phyloP scores from a whole-genome alignment of 2,113 vertebrate species.

The Gorsachius goisagi region DNA sequence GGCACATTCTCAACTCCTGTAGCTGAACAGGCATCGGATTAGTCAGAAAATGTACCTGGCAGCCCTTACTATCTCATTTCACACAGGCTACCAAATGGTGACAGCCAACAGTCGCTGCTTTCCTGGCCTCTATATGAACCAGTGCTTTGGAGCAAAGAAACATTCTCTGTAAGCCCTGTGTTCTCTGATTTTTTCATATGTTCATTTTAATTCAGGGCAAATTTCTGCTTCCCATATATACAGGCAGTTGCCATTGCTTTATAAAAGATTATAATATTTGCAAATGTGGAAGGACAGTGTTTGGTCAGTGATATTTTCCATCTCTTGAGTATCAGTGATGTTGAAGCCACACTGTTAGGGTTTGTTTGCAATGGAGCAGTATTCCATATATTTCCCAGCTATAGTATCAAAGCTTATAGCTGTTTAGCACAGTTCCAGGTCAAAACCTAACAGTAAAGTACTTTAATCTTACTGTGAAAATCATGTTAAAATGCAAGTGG shows the following conservation, averaged over 20 bases:
- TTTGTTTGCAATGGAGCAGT: not conserved
- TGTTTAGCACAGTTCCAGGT: not conserved
- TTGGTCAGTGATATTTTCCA: not conserved
- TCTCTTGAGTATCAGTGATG: not conserved
- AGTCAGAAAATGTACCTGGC: conserved; percentile 14
- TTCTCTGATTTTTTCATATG: not conserved
- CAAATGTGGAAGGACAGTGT: not conserved
- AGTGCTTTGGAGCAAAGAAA: not conserved
- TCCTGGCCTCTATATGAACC: not conserved
- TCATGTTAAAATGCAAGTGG: not conserved
- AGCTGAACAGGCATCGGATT: not conserved
- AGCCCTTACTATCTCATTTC: not conserved
- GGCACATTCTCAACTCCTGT: not conserved
- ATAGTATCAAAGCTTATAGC: not conserved
- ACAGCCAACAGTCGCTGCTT: not conserved
- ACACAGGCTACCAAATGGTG: not conserved
- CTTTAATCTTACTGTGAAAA: not conserved
- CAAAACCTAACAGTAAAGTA: not conserved
- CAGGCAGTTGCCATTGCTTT: not conserved
- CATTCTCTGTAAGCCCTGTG: not conserved
- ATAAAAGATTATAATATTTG: not conserved
- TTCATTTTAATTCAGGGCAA: not conserved
- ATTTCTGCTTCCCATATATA: not conserved
- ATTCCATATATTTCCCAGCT: not conserved
- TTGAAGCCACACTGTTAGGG: not conserved